Percentiles rank a stretch among this genome's conserved stretches.
phyloP scores from a whole-genome alignment of 1,140 invertebrate genomes.

The Drosophila subobscura region DNA sequence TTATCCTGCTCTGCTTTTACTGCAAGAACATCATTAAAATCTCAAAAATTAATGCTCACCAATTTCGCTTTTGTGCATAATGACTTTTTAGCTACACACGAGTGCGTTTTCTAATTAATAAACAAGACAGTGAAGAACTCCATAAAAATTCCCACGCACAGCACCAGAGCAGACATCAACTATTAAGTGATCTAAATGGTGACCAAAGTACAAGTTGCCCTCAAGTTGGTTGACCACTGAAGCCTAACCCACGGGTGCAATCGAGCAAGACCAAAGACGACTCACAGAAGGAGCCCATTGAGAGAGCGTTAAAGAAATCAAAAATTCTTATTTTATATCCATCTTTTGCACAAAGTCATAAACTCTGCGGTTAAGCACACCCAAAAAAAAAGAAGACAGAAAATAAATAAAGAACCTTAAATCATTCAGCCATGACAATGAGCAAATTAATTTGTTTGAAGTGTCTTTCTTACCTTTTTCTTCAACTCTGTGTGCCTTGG shows the following conservation, averaged over 20 bases:
- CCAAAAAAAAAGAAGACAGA: constrained; percentile 5
- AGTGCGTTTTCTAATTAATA: constrained; percentile 59
- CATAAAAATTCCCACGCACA: constrained; percentile 60
- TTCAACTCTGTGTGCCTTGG: background rate
- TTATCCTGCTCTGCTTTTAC: background rate
- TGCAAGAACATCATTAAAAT: constrained; percentile 1
- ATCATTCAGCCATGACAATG: constrained; percentile 41
- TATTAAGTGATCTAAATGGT: constrained; percentile 38
- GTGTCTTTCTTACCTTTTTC: constrained; percentile 10
- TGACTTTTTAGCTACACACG: constrained; percentile 49
- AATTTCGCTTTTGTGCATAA: constrained; percentile 1
- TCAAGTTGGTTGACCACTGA: constrained; percentile 53
- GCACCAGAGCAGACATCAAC: constrained; percentile 44
- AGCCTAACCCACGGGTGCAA: constrained; percentile 60
- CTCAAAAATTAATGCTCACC: background rate
- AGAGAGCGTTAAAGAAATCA: constrained; percentile 49
- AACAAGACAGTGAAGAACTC: constrained; percentile 19
- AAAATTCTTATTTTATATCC: constrained; percentile 35
- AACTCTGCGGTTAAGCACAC: constrained; percentile 41
- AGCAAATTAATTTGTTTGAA: constrained; percentile 64
- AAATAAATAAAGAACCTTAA: constrained; percentile 27
- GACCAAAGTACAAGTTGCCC: constrained; percentile 30
- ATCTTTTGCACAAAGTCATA: constrained; percentile 13
- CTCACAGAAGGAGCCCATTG: constrained; percentile 18
- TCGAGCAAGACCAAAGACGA: constrained; percentile 31